Conservation (phyloP, 1,140 invertebrate species). For the Cataglyphis hispanica region DNA sequence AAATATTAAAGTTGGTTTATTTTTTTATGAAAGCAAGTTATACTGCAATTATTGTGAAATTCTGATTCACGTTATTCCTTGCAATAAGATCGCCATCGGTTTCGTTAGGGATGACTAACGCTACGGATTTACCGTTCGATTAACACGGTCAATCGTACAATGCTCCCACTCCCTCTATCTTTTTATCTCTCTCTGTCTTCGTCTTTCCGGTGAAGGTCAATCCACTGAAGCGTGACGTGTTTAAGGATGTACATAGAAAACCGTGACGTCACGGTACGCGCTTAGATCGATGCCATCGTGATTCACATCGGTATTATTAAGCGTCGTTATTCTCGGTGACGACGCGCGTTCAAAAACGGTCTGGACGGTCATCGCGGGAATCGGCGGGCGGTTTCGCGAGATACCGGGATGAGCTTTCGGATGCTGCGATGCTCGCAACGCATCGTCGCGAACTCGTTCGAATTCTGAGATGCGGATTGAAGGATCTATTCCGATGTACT, state of each 20-base stretch:
- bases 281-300: conserved; percentile 38
- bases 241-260: conserved; percentile 34
- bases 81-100: neutral
- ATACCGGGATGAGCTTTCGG: neutral
- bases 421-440: too few species aligned
- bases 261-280: conserved; percentile 30
- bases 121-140: conserved; percentile 41
- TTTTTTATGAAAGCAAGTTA: too few species aligned
- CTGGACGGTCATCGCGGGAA: neutral
- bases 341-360: conserved; percentile 20
- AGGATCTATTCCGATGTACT: neutral
- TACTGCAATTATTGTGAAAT: neutral
- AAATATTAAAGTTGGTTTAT: too few species aligned
- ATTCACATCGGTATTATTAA: conserved; percentile 75
- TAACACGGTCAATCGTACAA: conserved; percentile 43
- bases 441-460: too few species aligned
- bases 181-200: neutral
- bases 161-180: neutral
- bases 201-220: conserved; percentile 2
- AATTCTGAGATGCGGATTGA: too few species aligned
- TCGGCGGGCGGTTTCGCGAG: neutral
- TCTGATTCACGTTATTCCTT: neutral
- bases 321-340: conserved; percentile 50
- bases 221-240: neutral
- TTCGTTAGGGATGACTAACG: conserved; percentile 13